Base-by-base conservation (phyloP, 2,113 vertebrate species). In the Carettochelys insculpta region DNA sequence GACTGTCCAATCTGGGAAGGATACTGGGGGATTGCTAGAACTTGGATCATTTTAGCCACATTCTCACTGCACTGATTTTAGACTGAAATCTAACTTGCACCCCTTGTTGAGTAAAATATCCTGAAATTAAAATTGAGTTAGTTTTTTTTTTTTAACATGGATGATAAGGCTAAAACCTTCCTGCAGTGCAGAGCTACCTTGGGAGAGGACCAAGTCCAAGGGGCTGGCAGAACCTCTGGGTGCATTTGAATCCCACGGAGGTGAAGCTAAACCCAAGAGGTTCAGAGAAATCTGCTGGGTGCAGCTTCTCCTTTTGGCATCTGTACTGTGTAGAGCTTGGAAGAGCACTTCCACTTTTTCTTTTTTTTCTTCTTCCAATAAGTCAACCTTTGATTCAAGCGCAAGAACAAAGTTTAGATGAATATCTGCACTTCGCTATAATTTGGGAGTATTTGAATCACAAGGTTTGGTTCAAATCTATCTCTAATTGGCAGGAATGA, bases 381-480 rank as follows among this genome's bases (percentile, higher is more conserved):
- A 11, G 24, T 45, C 41, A 75, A 16, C 41, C 41, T 41, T 75
- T 27, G 43, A 43, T 12, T 27, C 24, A 75, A 41, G 71, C 41
- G 11, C 41, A 45, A 75, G 41, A 75, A 45, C 71, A 75, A 75
- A 45, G 24, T 27, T 45, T 7, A 45, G 11, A 75, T 27, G 24
- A 24, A 43, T 29, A 75, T 45, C 41, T 45, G 71, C 71, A 75
- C 25, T 75, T 27, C 29, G 8, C 1, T 11, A 4, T 45, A 1
- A 1, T 0, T 1, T 8, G 53, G 5, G 5, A 65, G 10, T 4
- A 0, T 24, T 47, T 24, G 4, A 0, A 1, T 86, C 6, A 52
- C 88, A 7, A 8, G 29, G 31, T 71, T 87, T 75, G 10, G 3
- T 47, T 43, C 9, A 86, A 84, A 5, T 19, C 71, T 11, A 1